Conservation (phyloP, 2,888 invertebrate species). For the Strigamia transsilvanica region DNA sequence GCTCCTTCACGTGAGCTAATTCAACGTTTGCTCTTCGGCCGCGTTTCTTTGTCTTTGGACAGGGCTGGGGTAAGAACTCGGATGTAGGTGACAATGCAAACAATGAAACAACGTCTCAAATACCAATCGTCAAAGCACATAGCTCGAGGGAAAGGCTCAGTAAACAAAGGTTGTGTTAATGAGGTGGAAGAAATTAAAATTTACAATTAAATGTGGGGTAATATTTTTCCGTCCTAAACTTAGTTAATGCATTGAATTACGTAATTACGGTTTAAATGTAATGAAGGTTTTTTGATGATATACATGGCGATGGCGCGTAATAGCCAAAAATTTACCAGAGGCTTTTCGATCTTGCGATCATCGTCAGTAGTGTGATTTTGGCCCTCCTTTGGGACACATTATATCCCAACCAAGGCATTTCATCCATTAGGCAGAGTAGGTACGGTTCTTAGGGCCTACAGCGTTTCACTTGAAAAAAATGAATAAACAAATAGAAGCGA, state of each 20-base stretch:
- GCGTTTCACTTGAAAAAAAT: too few species aligned
- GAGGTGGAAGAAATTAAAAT: background rate
- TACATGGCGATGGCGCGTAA: too few species aligned
- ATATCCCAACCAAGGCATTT: too few species aligned
- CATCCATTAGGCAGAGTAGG: too few species aligned
- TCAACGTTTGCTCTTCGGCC: constrained; percentile 26
- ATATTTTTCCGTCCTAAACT: background rate
- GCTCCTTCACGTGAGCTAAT: background rate
- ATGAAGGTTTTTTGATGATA: too few species aligned
- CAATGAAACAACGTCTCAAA: background rate
- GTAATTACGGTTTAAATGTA: too few species aligned
- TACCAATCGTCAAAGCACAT: background rate
- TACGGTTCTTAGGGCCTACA: too few species aligned
- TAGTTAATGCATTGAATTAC: background rate
- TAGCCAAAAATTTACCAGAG: too few species aligned
- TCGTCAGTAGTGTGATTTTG: too few species aligned
- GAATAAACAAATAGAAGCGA: too few species aligned
- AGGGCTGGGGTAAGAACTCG: background rate
- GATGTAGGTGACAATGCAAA: background rate
- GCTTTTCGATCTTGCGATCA: too few species aligned
- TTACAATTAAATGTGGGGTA: background rate
- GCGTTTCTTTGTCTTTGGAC: constrained; percentile 12
- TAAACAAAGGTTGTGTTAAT: background rate
- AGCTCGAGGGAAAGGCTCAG: background rate
- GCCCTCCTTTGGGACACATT: too few species aligned